Conservation (phyloP, 2,113 vertebrate genomes). For the Nerophis ophidion region DNA sequence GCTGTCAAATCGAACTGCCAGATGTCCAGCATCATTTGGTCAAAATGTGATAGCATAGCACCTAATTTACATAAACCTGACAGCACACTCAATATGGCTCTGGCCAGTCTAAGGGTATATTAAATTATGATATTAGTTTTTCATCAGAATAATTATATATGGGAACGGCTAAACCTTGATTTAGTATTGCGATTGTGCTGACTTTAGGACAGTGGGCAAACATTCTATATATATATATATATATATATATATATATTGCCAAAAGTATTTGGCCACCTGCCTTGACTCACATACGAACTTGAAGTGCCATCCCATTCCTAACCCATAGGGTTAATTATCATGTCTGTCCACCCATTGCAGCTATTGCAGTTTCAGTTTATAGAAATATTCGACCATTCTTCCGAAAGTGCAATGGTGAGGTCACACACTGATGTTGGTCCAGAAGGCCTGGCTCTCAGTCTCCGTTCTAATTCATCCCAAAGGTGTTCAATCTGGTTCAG, state of each 20-base stretch:
- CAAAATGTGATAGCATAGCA: constrained; percentile 26
- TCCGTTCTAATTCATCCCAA: no score
- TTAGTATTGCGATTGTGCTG: neutral
- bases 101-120: constrained; percentile 25
- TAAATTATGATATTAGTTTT: constrained; percentile 35
- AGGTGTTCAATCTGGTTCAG: no score
- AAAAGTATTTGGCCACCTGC: no score
- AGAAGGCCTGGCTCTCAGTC: no score
- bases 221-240: neutral
- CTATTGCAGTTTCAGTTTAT: no score
- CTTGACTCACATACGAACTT: no score
- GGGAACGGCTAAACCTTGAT: neutral
- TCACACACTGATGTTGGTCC: no score
- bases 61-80: constrained; percentile 42
- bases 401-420: no score
- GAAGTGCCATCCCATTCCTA: no score
- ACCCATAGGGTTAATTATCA: no score
- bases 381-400: no score
- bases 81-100: constrained; percentile 45
- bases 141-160: constrained; percentile 23
- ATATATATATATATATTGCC: neutral
- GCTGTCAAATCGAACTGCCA: constrained; percentile 43
- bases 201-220: constrained; percentile 1
- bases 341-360: no score
- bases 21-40: constrained; percentile 23